Evolutionary conservation across 2,113 vertebrate genomes (phyloP).

Genomic region (Dolichotis patagonum): DNA sequence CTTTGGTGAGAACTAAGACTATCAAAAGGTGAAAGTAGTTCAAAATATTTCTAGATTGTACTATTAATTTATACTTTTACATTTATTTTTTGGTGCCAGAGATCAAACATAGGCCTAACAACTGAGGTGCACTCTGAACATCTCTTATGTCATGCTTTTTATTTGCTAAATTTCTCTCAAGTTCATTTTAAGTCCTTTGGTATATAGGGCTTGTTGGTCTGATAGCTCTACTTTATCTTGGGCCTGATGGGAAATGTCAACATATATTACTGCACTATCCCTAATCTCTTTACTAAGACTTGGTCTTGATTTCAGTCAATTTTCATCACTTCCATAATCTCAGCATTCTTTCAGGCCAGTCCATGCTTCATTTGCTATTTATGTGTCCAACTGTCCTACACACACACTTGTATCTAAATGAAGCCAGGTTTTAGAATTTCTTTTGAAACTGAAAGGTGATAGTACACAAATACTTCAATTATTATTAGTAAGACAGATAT

Average conservation of each 20-base stretch:
- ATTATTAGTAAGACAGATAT: slow-evolving; percentile 56
- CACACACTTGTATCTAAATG: neutral
- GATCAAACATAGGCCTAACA: neutral
- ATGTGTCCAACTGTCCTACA: neutral
- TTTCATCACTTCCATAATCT: neutral
- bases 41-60: neutral
- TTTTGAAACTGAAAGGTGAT: slow-evolving; percentile 28
- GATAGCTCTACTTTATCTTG: neutral
- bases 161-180: neutral
- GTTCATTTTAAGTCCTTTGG: slow-evolving; percentile 31
- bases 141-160: neutral
- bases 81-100: neutral
- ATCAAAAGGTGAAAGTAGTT: neutral
- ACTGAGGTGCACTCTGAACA: neutral
- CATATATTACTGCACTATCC: neutral
- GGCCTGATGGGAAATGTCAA: neutral
- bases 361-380: neutral
- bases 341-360: neutral
- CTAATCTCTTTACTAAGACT: neutral
- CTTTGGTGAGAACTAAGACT: neutral
- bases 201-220: neutral
- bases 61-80: neutral
- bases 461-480: slow-evolving; percentile 37
- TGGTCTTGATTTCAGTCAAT: neutral
- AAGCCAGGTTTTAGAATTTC: slow-evolving; percentile 32